These are phyloP conservation scores for Drosophila demipolita DNA, from an alignment of 2,888 invertebrate genomes.

Conservation along the genomic window DNA sequence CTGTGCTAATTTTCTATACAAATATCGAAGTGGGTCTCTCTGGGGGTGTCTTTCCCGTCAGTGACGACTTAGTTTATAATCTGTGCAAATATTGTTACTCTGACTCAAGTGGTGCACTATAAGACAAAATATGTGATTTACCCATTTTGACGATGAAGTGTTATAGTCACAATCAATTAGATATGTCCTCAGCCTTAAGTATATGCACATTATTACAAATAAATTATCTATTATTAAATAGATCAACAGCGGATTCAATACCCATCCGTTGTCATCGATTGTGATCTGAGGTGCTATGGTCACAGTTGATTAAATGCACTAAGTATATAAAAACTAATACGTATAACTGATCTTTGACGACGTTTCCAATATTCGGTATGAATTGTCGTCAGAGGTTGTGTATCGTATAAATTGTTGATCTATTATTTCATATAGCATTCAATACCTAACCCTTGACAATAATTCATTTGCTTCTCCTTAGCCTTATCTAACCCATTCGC, in stretches of 20 bases:
- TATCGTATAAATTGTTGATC: neutral
- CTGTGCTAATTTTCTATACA: constrained; percentile 53
- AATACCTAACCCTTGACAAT: neutral
- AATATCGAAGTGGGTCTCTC: constrained; percentile 35
- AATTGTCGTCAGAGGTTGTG: neutral
- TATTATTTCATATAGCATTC: neutral
- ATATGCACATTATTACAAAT: neutral
- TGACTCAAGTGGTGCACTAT: constrained; percentile 44
- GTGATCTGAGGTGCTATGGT: neutral
- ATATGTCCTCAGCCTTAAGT: neutral
- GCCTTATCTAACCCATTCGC: constrained; percentile 27
- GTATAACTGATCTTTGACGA: neutral
- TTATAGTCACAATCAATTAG: neutral
- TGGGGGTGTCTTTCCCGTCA: neutral
- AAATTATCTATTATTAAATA: neutral
- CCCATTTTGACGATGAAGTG: constrained; percentile 11
- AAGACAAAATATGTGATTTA: constrained; percentile 17
- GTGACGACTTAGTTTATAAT: constrained; percentile 44
- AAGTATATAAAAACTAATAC: neutral
- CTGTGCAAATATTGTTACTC: constrained; percentile 53
- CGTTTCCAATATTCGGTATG: neutral
- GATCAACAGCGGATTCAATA: neutral
- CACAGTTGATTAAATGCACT: neutral
- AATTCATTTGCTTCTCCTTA: neutral
- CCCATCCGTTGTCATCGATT: neutral